Base-by-base conservation (phyloP, 2,113 vertebrate species). In the Dasyprocta punctata region DNA sequence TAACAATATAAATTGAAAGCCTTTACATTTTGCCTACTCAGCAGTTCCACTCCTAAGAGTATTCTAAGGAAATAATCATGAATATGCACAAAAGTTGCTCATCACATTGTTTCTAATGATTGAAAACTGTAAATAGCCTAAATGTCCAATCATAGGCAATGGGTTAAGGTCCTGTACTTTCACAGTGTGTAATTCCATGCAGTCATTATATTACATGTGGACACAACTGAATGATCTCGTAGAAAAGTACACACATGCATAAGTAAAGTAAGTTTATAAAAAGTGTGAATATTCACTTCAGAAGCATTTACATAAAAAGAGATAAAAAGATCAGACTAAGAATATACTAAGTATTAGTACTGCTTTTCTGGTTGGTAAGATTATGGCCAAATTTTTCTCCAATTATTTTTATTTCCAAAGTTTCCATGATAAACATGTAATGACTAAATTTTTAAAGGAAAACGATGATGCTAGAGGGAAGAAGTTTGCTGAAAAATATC, bases 221-320 rank as follows among this genome's bases (percentile, higher is more conserved):
- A 26, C 71, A 75, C 9, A 41, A 26, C 10, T 11, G 71, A 44
- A 24, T 12, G 38, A 26, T 75, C 38, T 44, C 9, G 47, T 30
- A 7, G 78, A 30, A 71, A 81, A 63, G 30, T 67, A 94, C 33
- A 89, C 7, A 82, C 9, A 60, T 33, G 41, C 81, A 33, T 73
- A 87, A 93, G 60, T 63, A 87, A 83, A 83, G 67, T 20, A 91
- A 47, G 49, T 67, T 92, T 86, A 93, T 26, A 85, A 93, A 60
- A 95, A 88, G 19, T 56, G 75, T 82, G 36, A 67, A 69, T 33
- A 67, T 49, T 89, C 56, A 33, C 56, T 90, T 89, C 38, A 67
- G 69, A 81, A 88, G 16, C 17, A 56, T 33, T 95, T 95, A 61
- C 60, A 81, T n/a, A 13, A 4, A 87, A 10, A 87, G 11, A 65